Base-by-base conservation (phyloP, 1,140 invertebrate genomes). In the Charaxes varanes region DNA sequence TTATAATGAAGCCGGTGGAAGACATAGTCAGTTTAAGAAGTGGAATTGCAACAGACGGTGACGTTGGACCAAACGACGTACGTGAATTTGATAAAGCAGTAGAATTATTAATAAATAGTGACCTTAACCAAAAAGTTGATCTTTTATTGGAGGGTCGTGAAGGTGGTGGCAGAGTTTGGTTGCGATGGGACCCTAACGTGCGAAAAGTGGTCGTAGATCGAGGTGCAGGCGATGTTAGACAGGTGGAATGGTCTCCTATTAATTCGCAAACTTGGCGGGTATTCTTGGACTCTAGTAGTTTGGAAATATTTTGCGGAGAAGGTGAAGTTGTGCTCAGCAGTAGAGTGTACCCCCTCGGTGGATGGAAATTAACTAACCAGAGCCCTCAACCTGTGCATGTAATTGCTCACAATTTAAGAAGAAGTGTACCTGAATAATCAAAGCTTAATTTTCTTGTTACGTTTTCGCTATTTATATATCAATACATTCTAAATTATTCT, bases 321-420 rank as follows among this genome's bases (percentile, higher is more conserved):
- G 79, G 77, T n/a, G 79, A 81, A 24, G 77, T 70, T 2, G 79
- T 83, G 0, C 76, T 83, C 32, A 81, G 73, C 19, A 71, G 60
- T 26, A 46, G 79, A 21, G 53, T 74, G 2, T 81, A 62, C 26
- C 63, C 72, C 10, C 55, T 70, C 2, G 73, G 76, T 14, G 60
- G 54, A 3, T 80, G 76, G 76, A 51, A 34, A 2, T 22, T 82
- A 2, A 68, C 44, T 0, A 82, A 80, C 37, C 15, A 55, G 3
- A 71, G 73, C 33, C 44, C 53, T 1, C 69, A 72, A 42, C 24
- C 40, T 3, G 14, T 82, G 11, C 32, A 48, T 8, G 32, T 69
- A 4, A 47, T 62, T 37, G 58, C 68, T 3, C 78, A 65, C 45
- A 47, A 60, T 12, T 41, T 82, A 21, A 56, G 46, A 45, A 47